Evolutionary conservation across 2,888 invertebrate species (phyloP).

Genomic region (Morinoia aosen): DNA sequence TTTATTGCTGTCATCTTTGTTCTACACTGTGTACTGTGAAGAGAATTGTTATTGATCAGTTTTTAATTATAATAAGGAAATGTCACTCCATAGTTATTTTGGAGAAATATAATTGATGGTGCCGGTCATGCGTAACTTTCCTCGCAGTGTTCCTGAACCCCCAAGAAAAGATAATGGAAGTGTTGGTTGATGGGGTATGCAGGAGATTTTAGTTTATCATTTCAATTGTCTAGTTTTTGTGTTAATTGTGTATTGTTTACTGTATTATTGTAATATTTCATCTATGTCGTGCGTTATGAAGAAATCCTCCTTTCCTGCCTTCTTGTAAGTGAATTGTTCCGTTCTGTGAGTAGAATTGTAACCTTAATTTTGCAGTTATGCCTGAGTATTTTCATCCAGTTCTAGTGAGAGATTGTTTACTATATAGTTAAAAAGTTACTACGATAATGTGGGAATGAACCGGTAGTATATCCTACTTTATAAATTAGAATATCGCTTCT

Average conservation of each 20-base stretch:
- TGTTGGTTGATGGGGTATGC: background rate
- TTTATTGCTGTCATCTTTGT: background rate
- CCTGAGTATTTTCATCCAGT: too few species aligned
- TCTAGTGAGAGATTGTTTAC: too few species aligned
- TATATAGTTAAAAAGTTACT: too few species aligned
- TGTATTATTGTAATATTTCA: background rate
- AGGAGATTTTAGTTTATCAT: background rate
- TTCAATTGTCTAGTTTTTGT: background rate
- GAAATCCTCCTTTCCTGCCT: background rate
- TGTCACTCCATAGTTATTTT: background rate
- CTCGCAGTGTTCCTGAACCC: background rate
- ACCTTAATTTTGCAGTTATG: background rate
- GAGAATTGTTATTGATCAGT: background rate
- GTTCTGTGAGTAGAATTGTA: background rate
- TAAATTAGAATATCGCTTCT: too few species aligned
- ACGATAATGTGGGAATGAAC: too few species aligned
- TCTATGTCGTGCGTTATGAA: background rate
- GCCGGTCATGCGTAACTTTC: background rate
- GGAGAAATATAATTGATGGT: background rate
- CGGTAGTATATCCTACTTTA: too few species aligned
- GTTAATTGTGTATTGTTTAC: background rate
- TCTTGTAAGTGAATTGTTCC: background rate
- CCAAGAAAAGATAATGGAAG: background rate
- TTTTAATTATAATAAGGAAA: background rate
- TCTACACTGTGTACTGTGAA: background rate